Evolutionary conservation across 2,113 vertebrate genomes (phyloP), one percentile per base, ranked within the genome.

Genomic region (Saguinus midas): DNA sequence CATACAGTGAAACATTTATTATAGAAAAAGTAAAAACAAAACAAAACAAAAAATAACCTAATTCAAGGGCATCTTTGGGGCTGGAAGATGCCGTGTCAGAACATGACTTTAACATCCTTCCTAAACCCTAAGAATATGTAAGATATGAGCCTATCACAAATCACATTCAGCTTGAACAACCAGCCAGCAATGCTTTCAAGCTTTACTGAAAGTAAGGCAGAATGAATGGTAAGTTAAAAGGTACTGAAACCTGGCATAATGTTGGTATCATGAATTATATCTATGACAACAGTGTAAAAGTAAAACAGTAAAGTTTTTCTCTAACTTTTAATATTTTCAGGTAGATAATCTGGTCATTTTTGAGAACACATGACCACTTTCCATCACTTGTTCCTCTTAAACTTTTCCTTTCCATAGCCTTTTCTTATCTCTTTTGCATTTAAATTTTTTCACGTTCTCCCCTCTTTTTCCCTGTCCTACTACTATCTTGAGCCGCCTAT

Each of bases 171-270:
- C 20, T 48, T 87, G 64, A 68, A 50, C 48, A 92, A 85, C 8
- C 35, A 52, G 93, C 37, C 48, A 94, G 13, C 61, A 86, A 85
- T 6, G 61, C 48, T 87, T 90, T 96, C 20, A 76, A 82, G 45
- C 37, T 93, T 40, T 90, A 84, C 35, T 96, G 48, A 96, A 92
- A 97, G 58, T 66, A 79, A 76, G 27, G 43, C 43, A 79, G 80
- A 89, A 72, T 29, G 80, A 89, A 76, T 29, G 40, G 1, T 48
- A 90, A 90, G 18, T 57, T 83, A 17, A 52, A 91, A 94, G 50
- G 43, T 45, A 29, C 43, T 79, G 40, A 86, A 61, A 79, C 4
- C 37, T 79, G 45, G 37, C 32, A 81, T 37, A 29, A 48, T 6
- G 61, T 90, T 73, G 52, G 20, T 66, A 75, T 48, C 55, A 21